Conservation (phyloP, 2,888 invertebrate genomes). For the Yponomeuta sedellus region DNA sequence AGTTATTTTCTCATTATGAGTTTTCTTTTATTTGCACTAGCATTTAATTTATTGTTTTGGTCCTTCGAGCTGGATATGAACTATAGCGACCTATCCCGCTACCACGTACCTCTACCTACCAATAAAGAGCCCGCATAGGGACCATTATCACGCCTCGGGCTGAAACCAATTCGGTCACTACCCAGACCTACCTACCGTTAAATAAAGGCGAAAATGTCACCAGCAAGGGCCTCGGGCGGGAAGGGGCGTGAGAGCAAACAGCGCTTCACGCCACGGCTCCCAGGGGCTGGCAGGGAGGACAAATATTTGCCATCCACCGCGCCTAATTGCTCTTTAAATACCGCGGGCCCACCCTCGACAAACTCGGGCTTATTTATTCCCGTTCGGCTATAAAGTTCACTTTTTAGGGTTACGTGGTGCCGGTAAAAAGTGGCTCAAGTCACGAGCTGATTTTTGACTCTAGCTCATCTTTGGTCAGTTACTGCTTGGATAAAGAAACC, state of each 20-base stretch:
- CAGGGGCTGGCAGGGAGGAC: neutral
- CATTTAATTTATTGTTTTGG: too few species aligned
- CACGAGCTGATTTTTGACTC: too few species aligned
- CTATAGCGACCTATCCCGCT: too few species aligned
- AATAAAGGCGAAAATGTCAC: neutral
- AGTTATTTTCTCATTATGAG: too few species aligned
- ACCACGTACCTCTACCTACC: too few species aligned
- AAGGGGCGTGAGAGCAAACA: neutral
- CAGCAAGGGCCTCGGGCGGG: neutral
- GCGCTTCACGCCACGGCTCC: neutral
- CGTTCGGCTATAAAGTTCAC: neutral
- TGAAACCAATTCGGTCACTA: neutral
- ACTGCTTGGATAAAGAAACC: too few species aligned
- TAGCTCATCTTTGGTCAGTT: too few species aligned
- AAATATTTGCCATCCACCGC: neutral
- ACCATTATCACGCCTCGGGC: neutral
- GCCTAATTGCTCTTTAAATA: constrained; percentile 3
- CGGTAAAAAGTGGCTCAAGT: too few species aligned
- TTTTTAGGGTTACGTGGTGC: neutral
- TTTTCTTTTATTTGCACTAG: too few species aligned
- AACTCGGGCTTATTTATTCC: neutral
- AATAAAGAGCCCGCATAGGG: too few species aligned
- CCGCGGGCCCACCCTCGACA: neutral
- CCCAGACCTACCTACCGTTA: neutral
- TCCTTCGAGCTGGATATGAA: too few species aligned